phyloP scores from a whole-genome alignment of 2,888 invertebrate species.

The Argyresthia goedartella region DNA sequence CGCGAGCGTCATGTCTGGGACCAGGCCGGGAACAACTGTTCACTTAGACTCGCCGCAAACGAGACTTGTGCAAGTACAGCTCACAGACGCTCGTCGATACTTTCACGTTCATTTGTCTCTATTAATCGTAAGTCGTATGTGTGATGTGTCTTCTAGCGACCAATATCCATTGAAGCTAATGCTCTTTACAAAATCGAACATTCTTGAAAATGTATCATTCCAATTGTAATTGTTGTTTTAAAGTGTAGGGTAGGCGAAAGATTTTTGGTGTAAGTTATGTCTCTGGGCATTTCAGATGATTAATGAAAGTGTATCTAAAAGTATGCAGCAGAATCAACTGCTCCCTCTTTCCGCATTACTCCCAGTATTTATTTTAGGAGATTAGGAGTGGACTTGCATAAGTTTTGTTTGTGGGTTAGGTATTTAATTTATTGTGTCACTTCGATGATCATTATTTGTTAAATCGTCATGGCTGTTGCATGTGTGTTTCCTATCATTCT shows the following conservation, averaged over 20 bases:
- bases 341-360: too few relatives aligned
- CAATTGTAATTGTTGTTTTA: constrained; percentile 52
- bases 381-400: neutral
- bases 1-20: constrained; percentile 71
- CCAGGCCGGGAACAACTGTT: constrained; percentile 69
- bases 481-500: constrained; percentile 35
- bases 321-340: too few relatives aligned
- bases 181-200: constrained; percentile 33
- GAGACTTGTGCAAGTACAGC: constrained; percentile 39
- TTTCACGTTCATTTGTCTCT: neutral
- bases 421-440: neutral
- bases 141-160: neutral
- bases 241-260: constrained; percentile 62
- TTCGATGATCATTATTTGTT: too few relatives aligned
- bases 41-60: constrained; percentile 40
- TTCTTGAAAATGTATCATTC: constrained; percentile 69
- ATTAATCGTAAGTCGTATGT: neutral
- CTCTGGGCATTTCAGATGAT: neutral
- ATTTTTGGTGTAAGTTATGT: constrained; percentile 40
- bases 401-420: neutral
- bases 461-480: constrained; percentile 11
- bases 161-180: constrained; percentile 1
- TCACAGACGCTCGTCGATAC: neutral
- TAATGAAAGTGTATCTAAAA: too few relatives aligned
- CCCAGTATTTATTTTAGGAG: neutral